Evolutionary conservation across 2,888 invertebrate species (phyloP).

Genomic region (Ormyrus thymus): DNA sequence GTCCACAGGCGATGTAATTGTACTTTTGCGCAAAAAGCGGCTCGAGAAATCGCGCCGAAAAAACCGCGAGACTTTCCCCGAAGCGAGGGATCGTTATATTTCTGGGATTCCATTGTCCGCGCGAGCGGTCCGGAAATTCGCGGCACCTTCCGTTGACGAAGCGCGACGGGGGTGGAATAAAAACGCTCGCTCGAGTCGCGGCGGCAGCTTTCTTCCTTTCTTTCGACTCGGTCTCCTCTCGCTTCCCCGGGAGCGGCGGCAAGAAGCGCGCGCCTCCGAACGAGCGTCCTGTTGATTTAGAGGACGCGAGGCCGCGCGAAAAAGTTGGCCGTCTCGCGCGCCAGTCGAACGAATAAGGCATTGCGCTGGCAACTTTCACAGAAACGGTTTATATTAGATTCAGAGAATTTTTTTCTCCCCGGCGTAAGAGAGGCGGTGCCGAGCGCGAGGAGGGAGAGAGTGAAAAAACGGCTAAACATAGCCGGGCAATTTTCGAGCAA

Average conservation of each 20-base stretch:
- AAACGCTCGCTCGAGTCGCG: neutral
- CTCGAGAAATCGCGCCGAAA: neutral
- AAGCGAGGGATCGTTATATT: neutral
- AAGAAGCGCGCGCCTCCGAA: too few species aligned
- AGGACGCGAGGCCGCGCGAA: neutral
- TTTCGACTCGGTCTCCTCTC: too few species aligned
- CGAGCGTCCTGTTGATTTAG: too few species aligned
- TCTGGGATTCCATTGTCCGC: slow-evolving; percentile 15
- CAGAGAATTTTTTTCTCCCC: slow-evolving; percentile 8
- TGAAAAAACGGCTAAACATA: slow-evolving; percentile 11
- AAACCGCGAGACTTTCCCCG: neutral
- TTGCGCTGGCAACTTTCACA: slow-evolving; percentile 26
- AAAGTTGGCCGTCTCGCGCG: neutral
- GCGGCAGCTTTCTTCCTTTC: neutral
- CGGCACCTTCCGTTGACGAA: slow-evolving; percentile 18
- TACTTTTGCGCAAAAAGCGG: neutral
- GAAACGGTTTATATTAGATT: neutral
- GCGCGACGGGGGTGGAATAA: slow-evolving; percentile 5
- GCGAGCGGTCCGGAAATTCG: slow-evolving; percentile 16
- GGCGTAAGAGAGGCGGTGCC: neutral
- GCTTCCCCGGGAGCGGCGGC: too few species aligned
- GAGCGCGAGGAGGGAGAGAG: neutral
- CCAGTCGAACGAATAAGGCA: neutral
- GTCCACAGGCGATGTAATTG: neutral
- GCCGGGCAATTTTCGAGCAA: neutral